Conservation (phyloP, 1,140 invertebrate species). For the Leptopilina clavipes region DNA sequence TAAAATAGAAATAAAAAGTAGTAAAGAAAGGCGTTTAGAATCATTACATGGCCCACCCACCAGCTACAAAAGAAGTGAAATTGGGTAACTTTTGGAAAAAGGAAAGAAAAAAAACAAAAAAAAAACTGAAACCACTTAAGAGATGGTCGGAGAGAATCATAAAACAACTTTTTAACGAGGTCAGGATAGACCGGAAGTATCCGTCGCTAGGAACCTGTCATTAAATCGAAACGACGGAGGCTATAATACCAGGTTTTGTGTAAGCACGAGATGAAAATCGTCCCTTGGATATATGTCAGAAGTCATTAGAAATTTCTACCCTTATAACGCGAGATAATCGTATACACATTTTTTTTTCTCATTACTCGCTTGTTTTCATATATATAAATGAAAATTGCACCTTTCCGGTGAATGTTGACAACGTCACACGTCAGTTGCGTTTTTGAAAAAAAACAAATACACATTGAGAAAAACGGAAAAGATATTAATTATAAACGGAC, state of each 20-base stretch:
- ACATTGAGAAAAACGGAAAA: neutral
- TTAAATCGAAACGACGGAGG: conserved; percentile 47
- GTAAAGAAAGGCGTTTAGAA: conserved; percentile 20
- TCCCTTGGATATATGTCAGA: conserved; percentile 18
- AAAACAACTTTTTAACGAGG: conserved; percentile 54
- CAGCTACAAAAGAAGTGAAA: conserved; percentile 5
- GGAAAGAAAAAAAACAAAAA: neutral
- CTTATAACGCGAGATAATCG: conserved; percentile 19
- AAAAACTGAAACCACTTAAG: conserved; percentile 9
- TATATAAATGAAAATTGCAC: conserved; percentile 40
- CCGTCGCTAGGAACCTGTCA: conserved; percentile 47
- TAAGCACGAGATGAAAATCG: conserved; percentile 25
- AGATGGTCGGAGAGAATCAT: conserved; percentile 17
- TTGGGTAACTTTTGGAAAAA: conserved; percentile 16
- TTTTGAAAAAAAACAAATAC: neutral
- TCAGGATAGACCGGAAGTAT: conserved; percentile 52
- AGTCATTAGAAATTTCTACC: conserved; percentile 23
- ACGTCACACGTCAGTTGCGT: conserved; percentile 53
- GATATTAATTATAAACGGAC: conserved; percentile 47
- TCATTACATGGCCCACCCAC: conserved; percentile 14
- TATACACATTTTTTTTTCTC: neutral
- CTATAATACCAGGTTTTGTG: conserved; percentile 25
- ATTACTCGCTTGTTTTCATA: neutral
- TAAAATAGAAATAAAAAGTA: neutral
- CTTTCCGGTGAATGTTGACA: conserved; percentile 59